phyloP scores from a whole-genome alignment of 2,888 invertebrate species.

The Drosophila fungiperda region DNA sequence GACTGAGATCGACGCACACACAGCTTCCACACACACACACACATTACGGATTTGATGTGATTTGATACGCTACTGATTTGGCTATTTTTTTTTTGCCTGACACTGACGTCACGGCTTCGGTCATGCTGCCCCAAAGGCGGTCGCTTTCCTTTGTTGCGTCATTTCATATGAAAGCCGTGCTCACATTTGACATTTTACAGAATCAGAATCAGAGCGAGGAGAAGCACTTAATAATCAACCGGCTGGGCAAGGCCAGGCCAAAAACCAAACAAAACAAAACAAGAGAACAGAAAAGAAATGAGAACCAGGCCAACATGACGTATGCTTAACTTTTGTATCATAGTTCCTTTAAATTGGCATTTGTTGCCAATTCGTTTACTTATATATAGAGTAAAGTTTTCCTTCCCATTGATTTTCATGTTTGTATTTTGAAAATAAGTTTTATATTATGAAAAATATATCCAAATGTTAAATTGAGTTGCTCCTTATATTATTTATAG shows the following conservation, averaged over 20 bases:
- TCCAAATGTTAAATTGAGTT: not conserved
- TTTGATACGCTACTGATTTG: constrained; percentile 8
- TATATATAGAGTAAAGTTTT: not conserved
- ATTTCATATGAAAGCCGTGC: constrained; percentile 65
- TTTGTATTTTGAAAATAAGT: not conserved
- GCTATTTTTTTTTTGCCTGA: not conserved
- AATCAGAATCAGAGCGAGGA: constrained; percentile 22
- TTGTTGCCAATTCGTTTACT: not conserved
- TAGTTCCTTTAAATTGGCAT: constrained; percentile 7
- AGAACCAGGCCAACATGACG: constrained; percentile 18
- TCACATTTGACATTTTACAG: constrained; percentile 73
- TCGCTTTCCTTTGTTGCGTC: constrained; percentile 69
- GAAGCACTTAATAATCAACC: constrained; percentile 48
- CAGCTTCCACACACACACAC: constrained; percentile 32
- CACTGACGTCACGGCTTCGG: constrained; percentile 60
- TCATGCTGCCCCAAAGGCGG: constrained; percentile 30
- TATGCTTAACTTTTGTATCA: constrained; percentile 24
- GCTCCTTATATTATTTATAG: not conserved
- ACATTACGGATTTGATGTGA: constrained; percentile 20
- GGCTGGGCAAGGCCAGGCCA: constrained; percentile 16
- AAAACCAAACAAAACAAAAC: constrained; percentile 12
- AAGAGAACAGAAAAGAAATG: constrained; percentile 10
- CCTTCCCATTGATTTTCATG: not conserved
- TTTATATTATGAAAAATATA: not conserved
- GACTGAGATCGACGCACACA: constrained; percentile 24